These are phyloP conservation scores for Piprites chloris DNA, from an alignment of 2,113 vertebrate genomes.

Conservation along the genomic window DNA sequence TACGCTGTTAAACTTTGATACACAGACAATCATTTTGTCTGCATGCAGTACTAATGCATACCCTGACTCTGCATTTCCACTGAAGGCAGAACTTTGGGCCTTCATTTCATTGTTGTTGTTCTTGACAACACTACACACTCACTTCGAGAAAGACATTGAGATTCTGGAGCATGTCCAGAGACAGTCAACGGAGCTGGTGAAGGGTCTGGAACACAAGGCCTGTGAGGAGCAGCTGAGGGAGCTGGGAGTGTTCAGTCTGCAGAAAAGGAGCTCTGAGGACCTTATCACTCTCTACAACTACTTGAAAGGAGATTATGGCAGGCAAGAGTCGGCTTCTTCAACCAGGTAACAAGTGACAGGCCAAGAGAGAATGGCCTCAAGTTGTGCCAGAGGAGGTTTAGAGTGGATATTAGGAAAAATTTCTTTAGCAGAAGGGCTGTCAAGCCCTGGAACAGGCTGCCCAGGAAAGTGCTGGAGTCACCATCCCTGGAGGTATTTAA, in stretches of 20 bases:
- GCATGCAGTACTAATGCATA: neutral
- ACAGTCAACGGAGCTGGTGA: neutral
- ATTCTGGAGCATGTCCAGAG: neutral
- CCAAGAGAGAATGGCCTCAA: neutral
- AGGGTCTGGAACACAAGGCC: neutral
- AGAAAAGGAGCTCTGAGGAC: neutral
- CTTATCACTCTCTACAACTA: neutral
- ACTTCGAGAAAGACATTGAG: neutral
- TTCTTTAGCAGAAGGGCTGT: neutral
- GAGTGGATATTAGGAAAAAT: neutral
- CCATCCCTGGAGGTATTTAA: neutral
- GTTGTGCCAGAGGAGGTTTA: neutral
- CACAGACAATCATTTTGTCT: neutral
- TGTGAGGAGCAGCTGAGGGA: neutral
- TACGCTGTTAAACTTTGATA: neutral
- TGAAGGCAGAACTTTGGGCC: fast-evolving
- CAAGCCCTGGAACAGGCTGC: neutral
- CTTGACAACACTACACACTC: neutral
- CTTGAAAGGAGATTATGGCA: neutral
- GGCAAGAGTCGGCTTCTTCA: neutral
- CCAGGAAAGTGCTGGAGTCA: neutral
- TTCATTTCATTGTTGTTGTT: neutral
- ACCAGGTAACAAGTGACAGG: neutral
- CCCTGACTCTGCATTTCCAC: neutral
- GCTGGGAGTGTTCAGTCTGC: neutral